Evolutionary conservation across 2,888 invertebrate species (phyloP).

Genomic region (Myathropa florea): DNA sequence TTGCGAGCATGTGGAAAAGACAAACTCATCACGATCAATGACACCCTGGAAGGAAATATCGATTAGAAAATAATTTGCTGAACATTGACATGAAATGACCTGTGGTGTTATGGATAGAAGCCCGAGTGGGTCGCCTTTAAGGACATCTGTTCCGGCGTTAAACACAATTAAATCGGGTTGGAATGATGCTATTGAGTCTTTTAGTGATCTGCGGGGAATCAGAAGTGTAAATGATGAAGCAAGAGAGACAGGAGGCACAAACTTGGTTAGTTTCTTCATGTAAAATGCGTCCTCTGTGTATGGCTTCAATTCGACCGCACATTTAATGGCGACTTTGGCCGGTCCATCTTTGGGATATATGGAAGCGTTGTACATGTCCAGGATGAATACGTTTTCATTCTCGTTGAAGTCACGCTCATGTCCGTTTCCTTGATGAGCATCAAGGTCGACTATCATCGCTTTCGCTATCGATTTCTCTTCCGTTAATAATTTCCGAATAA

Average conservation of each 20-base stretch:
- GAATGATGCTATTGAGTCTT: slow-evolving; percentile 86
- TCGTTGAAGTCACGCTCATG: slow-evolving; percentile 90
- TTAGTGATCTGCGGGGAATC: slow-evolving; percentile 84
- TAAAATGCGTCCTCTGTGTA: slow-evolving; percentile 87
- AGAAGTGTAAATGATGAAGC: not conserved
- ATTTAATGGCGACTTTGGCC: slow-evolving; percentile 88
- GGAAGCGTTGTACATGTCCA: slow-evolving; percentile 91
- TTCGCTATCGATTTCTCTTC: slow-evolving; percentile 83
- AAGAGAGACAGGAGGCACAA: slow-evolving; percentile 74
- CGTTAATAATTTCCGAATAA: slow-evolving; percentile 86
- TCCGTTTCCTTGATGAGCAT: slow-evolving; percentile 97
- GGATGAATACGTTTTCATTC: slow-evolving; percentile 88
- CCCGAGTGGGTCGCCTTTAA: slow-evolving; percentile 90
- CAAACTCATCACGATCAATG: slow-evolving; percentile 90
- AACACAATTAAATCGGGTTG: slow-evolving; percentile 91
- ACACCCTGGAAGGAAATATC: slow-evolving; percentile 85
- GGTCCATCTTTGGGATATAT: slow-evolving; percentile 90
- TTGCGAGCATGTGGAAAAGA: slow-evolving; percentile 86
- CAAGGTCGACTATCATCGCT: slow-evolving; percentile 93
- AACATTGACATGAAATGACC: slow-evolving; percentile 80
- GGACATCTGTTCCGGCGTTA: slow-evolving; percentile 95
- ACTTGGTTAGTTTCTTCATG: slow-evolving; percentile 85
- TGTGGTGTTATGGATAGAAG: slow-evolving; percentile 85
- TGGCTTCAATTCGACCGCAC: slow-evolving; percentile 85
- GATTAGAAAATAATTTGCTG: not conserved